phyloP scores from a whole-genome alignment of 2,888 invertebrate species.

The Myathropa florea region DNA sequence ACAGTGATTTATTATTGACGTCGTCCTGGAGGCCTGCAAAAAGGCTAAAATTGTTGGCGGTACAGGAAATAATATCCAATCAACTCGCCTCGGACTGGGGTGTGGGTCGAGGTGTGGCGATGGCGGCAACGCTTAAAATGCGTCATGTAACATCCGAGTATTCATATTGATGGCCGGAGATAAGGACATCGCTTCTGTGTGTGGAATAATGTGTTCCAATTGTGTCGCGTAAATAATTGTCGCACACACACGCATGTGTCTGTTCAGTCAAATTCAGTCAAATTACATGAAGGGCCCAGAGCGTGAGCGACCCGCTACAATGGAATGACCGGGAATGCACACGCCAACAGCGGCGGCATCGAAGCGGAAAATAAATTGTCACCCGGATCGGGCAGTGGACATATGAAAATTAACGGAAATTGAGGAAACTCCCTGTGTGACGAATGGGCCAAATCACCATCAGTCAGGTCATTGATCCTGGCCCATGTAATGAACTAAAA shows the following conservation, averaged over 20 bases:
- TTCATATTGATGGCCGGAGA: conserved; percentile 19
- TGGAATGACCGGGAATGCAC: conserved; percentile 4
- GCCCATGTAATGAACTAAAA: conserved; percentile 53
- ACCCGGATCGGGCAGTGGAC: conserved; percentile 4
- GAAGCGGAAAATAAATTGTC: conserved; percentile 59
- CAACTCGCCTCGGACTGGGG: conserved; percentile 26
- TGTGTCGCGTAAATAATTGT: conserved; percentile 47
- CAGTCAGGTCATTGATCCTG: conserved; percentile 60
- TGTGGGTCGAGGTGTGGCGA: neutral
- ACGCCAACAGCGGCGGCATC: conserved; percentile 7
- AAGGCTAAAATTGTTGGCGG: conserved; percentile 18
- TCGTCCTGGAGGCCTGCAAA: conserved; percentile 1
- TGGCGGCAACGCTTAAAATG: neutral
- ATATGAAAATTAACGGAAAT: conserved; percentile 63
- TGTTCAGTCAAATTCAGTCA: conserved; percentile 18
- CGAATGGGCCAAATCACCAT: conserved; percentile 60
- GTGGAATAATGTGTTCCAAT: conserved; percentile 30
- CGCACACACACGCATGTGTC: neutral
- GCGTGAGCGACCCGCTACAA: conserved; percentile 13
- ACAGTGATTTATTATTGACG: conserved; percentile 56
- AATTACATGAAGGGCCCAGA: conserved; percentile 19
- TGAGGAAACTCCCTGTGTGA: conserved; percentile 51
- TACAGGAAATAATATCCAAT: conserved; percentile 58
- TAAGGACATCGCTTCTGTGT: neutral
- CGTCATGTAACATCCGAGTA: neutral